These are phyloP conservation scores for Galagoides demidoff DNA, from an alignment of 2,797 vertebrate species.

Conservation along the genomic window DNA sequence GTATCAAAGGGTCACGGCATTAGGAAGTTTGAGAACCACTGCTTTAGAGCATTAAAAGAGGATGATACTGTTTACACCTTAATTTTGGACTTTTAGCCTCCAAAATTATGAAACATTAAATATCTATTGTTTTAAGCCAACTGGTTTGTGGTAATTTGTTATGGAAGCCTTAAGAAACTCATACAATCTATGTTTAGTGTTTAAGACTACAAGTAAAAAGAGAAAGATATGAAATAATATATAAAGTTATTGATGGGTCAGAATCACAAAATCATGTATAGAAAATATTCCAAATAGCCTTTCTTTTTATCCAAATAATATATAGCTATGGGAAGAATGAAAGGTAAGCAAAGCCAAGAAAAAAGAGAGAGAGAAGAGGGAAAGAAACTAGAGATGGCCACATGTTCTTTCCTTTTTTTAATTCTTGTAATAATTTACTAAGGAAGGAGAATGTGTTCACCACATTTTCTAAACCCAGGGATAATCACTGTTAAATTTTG, in stretches of 20 bases:
- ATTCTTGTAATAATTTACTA: too few species aligned
- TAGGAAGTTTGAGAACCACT: too few species aligned
- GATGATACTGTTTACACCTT: neutral
- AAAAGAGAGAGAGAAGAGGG: neutral
- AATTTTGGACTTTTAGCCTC: neutral
- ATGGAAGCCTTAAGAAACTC: neutral
- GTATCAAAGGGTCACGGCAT: too few species aligned
- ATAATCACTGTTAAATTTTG: conserved; percentile 42
- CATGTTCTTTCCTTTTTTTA: neutral
- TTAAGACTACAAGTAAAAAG: neutral
- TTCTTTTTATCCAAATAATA: conserved; percentile 22
- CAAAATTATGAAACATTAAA: neutral
- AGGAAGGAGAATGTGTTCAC: neutral
- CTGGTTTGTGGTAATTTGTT: neutral
- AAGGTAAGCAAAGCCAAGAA: neutral
- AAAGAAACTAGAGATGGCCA: neutral
- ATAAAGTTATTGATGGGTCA: neutral
- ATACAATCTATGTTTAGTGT: conserved; percentile 27
- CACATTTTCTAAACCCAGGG: neutral
- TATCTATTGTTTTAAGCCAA: neutral
- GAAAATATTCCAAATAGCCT: conserved; percentile 16
- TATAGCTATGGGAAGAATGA: neutral
- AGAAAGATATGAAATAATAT: conserved; percentile 10
- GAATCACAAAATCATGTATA: neutral
- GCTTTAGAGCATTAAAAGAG: neutral